A percentile compares a stretch with the other conserved stretches of the same genome.
Evolutionary conservation across 2,113 vertebrate species (phyloP).

Genomic region (Trematocara zebra): DNA sequence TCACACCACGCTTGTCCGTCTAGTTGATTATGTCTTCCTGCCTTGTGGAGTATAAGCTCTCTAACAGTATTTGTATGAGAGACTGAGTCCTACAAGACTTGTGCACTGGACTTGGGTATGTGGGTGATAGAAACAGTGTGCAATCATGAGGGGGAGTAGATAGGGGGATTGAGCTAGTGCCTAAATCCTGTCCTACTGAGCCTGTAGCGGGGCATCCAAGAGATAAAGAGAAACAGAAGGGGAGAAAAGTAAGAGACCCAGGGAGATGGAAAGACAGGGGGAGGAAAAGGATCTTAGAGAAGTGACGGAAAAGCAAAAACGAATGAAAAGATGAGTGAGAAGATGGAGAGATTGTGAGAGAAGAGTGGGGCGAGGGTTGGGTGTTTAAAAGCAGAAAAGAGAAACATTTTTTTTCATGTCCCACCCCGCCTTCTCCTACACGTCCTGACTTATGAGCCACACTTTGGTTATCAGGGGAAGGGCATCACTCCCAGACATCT

Average conservation of each 20-base stretch:
- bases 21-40: conserved; percentile 20
- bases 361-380: not conserved
- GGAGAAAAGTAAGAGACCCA: conserved; percentile 5
- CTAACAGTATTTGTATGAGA: conserved; percentile 11
- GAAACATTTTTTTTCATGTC: not conserved
- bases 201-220: conserved; percentile 41
- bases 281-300: not conserved
- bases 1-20: not conserved
- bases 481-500: conserved; percentile 68
- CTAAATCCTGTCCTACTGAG: conserved; percentile 66
- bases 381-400: conserved; percentile 15
- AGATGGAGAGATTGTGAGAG: not conserved
- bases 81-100: conserved; percentile 19
- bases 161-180: conserved; percentile 58
- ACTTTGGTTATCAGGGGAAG: conserved; percentile 62
- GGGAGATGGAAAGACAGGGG: not conserved
- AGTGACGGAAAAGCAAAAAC: conserved; percentile 7
- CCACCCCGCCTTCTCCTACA: not conserved
- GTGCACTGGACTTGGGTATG: conserved; percentile 27
- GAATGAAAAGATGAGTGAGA: not conserved
- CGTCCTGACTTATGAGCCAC: conserved; percentile 44
- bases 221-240: conserved; percentile 52
- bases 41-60: conserved; percentile 23
- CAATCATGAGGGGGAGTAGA: conserved; percentile 51
- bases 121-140: conserved; percentile 54